Conservation (phyloP, 35 echinoderm and acorn worm species). For the Amphiura filiformis region DNA sequence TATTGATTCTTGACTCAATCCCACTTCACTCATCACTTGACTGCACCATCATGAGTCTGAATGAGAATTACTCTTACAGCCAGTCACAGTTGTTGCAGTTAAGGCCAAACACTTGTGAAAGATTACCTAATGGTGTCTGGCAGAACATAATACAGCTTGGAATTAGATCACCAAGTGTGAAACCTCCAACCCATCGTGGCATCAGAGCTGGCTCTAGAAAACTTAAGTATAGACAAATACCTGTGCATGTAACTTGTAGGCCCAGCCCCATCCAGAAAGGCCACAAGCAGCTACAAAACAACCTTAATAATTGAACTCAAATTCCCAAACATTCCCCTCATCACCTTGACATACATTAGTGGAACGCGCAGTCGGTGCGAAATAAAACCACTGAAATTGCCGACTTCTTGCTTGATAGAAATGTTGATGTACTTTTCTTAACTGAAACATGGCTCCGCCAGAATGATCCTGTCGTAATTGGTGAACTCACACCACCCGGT, state of each 20-base stretch:
- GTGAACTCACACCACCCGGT: too few species aligned
- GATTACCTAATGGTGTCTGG: background rate
- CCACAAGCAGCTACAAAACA: too few species aligned
- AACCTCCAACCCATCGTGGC: background rate
- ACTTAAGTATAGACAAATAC: background rate
- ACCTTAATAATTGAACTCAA: too few species aligned
- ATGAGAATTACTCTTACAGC: background rate
- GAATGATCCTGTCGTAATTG: too few species aligned
- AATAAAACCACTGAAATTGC: background rate
- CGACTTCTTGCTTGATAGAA: background rate
- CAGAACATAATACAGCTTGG: background rate
- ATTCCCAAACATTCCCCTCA: too few species aligned
- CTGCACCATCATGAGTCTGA: background rate
- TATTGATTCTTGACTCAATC: too few species aligned
- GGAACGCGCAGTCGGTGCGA: background rate
- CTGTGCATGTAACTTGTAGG: background rate
- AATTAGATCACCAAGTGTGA: slow-evolving; percentile 1
- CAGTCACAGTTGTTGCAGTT: background rate
- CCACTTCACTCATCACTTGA: background rate
- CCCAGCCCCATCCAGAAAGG: background rate
- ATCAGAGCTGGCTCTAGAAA: slow-evolving; percentile 3
- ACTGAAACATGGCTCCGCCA: background rate
- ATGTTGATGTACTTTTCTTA: background rate
- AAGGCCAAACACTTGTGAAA: background rate
- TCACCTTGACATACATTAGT: background rate